These are phyloP conservation scores for Choloepus didactylus DNA, from an alignment of 2,797 vertebrate species.

Conservation along the genomic window DNA sequence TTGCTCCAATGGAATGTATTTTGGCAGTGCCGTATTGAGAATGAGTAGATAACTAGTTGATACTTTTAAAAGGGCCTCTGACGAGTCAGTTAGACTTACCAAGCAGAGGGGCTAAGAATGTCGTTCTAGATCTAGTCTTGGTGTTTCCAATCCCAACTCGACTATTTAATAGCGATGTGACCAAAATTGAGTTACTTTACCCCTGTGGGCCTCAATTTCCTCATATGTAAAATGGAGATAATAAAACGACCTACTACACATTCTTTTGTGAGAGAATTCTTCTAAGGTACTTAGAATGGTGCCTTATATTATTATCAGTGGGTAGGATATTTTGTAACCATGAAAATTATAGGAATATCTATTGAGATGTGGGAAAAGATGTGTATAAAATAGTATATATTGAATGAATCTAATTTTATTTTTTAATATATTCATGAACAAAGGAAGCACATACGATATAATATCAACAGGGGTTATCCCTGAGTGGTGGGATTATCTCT, in stretches of 20 bases:
- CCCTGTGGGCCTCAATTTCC: neutral
- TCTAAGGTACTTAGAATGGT: neutral
- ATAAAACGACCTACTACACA: neutral
- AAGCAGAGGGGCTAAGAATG: neutral
- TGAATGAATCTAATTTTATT: neutral
- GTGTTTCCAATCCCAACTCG: neutral
- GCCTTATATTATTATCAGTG: neutral
- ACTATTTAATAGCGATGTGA: neutral
- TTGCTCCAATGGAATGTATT: neutral
- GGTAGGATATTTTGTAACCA: neutral
- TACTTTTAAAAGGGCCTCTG: neutral
- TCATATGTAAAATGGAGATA: neutral
- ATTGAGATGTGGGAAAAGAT: neutral
- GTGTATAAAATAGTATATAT: neutral
- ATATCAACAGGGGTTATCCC: neutral
- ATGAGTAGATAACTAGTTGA: neutral
- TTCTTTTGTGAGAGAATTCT: neutral
- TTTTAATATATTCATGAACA: conserved; percentile 19
- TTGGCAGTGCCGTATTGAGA: neutral
- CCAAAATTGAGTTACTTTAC: neutral
- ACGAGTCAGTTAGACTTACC: neutral
- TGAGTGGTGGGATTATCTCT: neutral
- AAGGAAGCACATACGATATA: neutral
- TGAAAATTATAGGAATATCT: neutral
- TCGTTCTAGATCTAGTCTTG: neutral